These are phyloP conservation scores for Electrona antarctica DNA, from an alignment of 2,113 vertebrate genomes.

Conservation along the genomic window DNA sequence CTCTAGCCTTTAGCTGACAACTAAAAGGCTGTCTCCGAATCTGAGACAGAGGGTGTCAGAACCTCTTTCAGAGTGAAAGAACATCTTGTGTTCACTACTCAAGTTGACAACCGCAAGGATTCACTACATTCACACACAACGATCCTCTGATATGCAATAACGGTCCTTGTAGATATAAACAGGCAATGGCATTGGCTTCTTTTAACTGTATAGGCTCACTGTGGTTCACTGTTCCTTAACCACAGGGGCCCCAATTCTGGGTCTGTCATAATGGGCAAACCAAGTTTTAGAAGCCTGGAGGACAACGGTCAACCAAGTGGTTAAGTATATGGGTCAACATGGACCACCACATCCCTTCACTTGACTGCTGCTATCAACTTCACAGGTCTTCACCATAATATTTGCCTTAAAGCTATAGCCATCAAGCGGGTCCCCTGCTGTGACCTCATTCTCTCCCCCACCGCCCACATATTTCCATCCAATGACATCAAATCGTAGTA, in stretches of 20 bases:
- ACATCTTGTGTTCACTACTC: too few species aligned
- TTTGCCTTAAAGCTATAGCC: conserved; percentile 25
- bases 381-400: conserved; percentile 28
- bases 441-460: conserved; percentile 37
- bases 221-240: not conserved
- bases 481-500: conserved; percentile 24
- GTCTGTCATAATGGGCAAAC: too few species aligned
- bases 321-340: conserved; percentile 13
- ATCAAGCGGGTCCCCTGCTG: conserved; percentile 17
- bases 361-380: conserved; percentile 11
- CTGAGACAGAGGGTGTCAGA: too few species aligned
- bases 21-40: too few species aligned
- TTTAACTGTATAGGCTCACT: not conserved
- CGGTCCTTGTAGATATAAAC: conserved; percentile 10
- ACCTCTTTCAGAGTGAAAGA: too few species aligned
- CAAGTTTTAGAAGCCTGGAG: too few species aligned
- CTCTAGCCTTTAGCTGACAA: too few species aligned
- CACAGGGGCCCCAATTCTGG: too few species aligned
- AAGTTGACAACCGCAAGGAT: not conserved
- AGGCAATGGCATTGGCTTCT: not conserved
- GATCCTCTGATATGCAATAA: conserved; percentile 4
- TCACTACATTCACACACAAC: too few species aligned
- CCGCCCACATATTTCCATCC: conserved; percentile 27
- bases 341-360: conserved; percentile 19
- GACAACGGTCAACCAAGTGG: too few species aligned